A percentile compares a stretch with the other conserved stretches of the same genome.
Conservation (phyloP, 2,113 vertebrate species). For the Gymnobelideus leadbeateri region DNA sequence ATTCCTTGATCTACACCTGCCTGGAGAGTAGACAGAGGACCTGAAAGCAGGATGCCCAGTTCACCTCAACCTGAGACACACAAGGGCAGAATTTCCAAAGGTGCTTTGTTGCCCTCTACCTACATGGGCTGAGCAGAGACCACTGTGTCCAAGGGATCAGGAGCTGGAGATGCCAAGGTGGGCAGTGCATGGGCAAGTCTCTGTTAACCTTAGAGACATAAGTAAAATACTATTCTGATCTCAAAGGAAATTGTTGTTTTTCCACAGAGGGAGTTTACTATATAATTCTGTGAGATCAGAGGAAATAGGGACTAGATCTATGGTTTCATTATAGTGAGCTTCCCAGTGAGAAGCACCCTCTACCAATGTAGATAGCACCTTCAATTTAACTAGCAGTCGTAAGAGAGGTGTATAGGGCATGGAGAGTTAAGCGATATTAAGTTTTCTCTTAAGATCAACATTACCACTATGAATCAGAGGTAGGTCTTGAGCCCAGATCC, state of each 20-base stretch:
- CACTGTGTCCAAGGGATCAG: background rate
- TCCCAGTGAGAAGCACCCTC: background rate
- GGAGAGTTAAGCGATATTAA: background rate
- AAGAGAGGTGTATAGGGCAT: background rate
- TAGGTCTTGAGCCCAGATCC: background rate
- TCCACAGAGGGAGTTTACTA: background rate
- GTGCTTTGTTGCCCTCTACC: background rate
- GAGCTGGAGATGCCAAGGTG: background rate
- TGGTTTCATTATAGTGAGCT: background rate
- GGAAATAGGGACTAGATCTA: background rate
- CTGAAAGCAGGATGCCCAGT: background rate
- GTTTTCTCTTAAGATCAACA: background rate
- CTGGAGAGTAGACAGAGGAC: background rate
- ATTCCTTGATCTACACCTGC: background rate
- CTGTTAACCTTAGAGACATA: background rate
- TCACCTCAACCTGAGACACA: background rate
- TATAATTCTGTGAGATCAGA: background rate
- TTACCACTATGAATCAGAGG: background rate
- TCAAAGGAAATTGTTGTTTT: background rate
- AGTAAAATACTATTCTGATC: conserved; percentile 9
- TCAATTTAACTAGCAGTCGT: background rate
- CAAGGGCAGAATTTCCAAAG: background rate
- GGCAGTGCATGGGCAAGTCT: background rate
- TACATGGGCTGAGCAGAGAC: background rate
- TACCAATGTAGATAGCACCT: background rate